Evolutionary conservation across 2,113 vertebrate genomes (phyloP).

Genomic region (Ellobius talpinus): DNA sequence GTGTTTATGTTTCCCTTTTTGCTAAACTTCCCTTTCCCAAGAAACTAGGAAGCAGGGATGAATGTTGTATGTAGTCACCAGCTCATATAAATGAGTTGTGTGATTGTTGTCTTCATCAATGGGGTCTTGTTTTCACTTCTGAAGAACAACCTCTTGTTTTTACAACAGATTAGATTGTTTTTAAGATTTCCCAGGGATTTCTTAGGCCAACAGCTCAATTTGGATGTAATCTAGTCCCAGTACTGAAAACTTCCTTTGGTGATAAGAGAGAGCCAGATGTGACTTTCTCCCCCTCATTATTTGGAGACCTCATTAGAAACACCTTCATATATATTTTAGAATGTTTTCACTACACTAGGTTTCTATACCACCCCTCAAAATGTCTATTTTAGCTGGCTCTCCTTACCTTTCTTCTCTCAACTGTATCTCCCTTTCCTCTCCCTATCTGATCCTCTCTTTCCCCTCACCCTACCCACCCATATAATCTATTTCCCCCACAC

Average conservation of each 20-base stretch:
- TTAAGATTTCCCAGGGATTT: background rate
- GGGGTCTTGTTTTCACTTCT: background rate
- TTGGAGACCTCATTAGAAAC: background rate
- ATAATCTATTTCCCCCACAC: background rate
- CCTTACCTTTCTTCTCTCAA: background rate
- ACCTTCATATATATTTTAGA: background rate
- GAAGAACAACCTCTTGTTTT: background rate
- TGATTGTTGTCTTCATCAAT: background rate
- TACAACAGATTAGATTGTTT: background rate
- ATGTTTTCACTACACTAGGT: background rate
- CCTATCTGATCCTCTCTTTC: background rate
- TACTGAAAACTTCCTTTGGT: no score
- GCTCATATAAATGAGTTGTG: background rate
- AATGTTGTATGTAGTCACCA: background rate
- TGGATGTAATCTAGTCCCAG: background rate
- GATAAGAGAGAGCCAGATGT: background rate
- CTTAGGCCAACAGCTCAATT: no score
- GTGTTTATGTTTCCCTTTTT: background rate
- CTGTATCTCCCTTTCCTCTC: fast-evolving
- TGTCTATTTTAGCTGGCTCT: background rate
- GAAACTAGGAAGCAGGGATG: background rate
- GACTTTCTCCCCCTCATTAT: background rate
- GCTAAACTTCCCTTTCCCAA: background rate
- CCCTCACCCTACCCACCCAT: background rate
- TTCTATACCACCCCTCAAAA: background rate